Base-by-base conservation (phyloP, 2,113 vertebrate species). In the Cryptomyrus ogoouensis region DNA sequence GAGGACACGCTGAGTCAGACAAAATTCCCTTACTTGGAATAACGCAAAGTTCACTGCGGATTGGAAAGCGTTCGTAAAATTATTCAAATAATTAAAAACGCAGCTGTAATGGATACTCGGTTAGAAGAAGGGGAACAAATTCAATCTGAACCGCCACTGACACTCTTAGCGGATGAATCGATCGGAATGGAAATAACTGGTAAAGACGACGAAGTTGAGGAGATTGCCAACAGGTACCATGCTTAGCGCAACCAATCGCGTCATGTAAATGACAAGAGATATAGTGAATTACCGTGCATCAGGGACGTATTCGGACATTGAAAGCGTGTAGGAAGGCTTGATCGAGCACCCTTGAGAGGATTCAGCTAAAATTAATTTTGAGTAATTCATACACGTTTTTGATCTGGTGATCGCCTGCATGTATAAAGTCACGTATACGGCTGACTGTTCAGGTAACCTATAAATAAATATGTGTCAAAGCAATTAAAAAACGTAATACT, bases 1-100 rank as follows among this genome's bases (percentile, higher is more conserved):
- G 96, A 97, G 97, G 94, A 94, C 93, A 93, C 91, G 96, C 96
- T 96, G 95, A 96, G 96, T 96, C 93, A 94, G 97, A 96, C 95
- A 96, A 91, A 92, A 91, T 0, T 90, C 92, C 93, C 91, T 87
- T 90, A 13, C 62, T 91, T 91, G 74, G 89, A 90, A 83, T 84
- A 90, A 88, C 90, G 89, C 50, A 83, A 90, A 89, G 89, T 35
- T 52, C 84, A 46, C 88, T 15, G 42, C 83, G 87, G 31, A 90
- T 88, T 88, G 24, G 49, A 84, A 87, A 80, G 31, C 27, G 50
- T 24, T 66, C 46, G 7, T 27, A 74, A 91, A 58, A 90, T 74
- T 39, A 87, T 21, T 56, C 24, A 88, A 80, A 89, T 1, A 89
- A 90, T 70, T 62, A 89, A 35, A 89, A 31, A 89, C 83, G 88